Percentiles rank a stretch among this genome's conserved stretches.
These are phyloP conservation scores for Drosophila quadrilineata DNA, from an alignment of 1,140 invertebrate species.

Conservation along the genomic window DNA sequence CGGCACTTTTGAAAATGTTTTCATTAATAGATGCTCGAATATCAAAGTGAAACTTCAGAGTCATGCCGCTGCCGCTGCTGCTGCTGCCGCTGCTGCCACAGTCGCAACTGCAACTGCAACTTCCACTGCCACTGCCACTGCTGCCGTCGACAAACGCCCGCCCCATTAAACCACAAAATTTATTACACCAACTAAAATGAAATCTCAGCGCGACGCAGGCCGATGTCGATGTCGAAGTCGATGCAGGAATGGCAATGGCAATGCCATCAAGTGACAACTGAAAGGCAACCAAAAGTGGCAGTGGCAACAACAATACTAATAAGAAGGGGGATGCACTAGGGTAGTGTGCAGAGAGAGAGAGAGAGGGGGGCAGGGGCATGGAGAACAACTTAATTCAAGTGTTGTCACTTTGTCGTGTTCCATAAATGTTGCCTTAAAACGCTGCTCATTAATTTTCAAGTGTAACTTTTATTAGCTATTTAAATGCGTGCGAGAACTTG, in stretches of 20 bases:
- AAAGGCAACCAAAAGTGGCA: slow-evolving; percentile 32
- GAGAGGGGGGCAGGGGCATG: background rate
- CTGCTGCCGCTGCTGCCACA: background rate
- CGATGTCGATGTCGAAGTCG: slow-evolving; percentile 9
- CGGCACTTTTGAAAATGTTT: slow-evolving; percentile 47
- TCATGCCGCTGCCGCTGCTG: slow-evolving; percentile 45
- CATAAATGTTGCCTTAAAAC: slow-evolving; percentile 67
- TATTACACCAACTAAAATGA: slow-evolving; percentile 77
- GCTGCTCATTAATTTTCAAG: slow-evolving; percentile 79
- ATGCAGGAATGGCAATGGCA: slow-evolving; percentile 33
- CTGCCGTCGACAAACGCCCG: slow-evolving; percentile 54
- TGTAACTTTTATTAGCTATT: slow-evolving; percentile 80
- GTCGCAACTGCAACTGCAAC: background rate
- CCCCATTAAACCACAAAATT: slow-evolving; percentile 80
- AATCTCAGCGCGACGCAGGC: slow-evolving; percentile 59
- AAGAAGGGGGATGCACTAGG: background rate
- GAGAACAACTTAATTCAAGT: slow-evolving; percentile 75
- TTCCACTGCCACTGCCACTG: slow-evolving; percentile 1
- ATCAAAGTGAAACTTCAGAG: slow-evolving; percentile 77
- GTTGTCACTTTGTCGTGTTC: slow-evolving; percentile 77
- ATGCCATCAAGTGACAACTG: slow-evolving; percentile 51
- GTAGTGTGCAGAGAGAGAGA: background rate
- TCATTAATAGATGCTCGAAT: slow-evolving; percentile 77
- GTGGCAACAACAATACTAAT: slow-evolving; percentile 6
- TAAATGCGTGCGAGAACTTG: slow-evolving; percentile 74